These are phyloP conservation scores for Ranitomeya variabilis DNA, from an alignment of 2,113 vertebrate genomes.

Conservation along the genomic window DNA sequence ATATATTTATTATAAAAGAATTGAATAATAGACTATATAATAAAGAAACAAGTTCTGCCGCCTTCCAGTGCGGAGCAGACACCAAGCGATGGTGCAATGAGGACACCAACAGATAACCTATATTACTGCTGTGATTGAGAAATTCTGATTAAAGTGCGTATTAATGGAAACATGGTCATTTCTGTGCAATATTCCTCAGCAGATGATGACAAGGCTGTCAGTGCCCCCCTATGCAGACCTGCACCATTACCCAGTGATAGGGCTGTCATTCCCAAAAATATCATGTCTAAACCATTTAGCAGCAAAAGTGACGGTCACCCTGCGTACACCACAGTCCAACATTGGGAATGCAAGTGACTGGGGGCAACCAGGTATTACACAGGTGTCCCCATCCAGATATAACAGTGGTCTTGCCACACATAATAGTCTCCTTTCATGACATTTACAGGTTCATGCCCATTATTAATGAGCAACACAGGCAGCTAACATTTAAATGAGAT, in stretches of 20 bases:
- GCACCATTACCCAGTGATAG: background rate
- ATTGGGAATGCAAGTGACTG: background rate
- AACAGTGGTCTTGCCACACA: background rate
- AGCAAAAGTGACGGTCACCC: background rate
- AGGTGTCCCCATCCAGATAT: background rate
- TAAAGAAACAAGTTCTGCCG: background rate
- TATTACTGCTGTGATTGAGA: conserved; percentile 12
- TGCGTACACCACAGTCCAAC: background rate
- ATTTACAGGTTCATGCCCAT: background rate
- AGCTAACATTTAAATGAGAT: conserved; percentile 27
- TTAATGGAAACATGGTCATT: background rate
- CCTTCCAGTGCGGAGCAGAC: background rate
- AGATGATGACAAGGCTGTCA: conserved; percentile 8
- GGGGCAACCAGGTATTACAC: conserved; percentile 3
- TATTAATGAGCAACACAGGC: background rate
- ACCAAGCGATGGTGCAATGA: conserved; percentile 3
- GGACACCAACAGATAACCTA: conserved; percentile 45
- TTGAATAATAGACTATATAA: background rate
- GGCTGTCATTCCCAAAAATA: conserved; percentile 1
- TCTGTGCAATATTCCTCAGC: background rate
- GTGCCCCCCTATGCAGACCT: background rate
- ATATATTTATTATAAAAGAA: background rate
- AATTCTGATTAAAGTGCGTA: background rate
- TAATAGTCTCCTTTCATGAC: background rate
- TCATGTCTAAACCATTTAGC: conserved; percentile 8